Percentiles rank a stretch among this genome's conserved stretches.
Evolutionary conservation across 2,888 invertebrate genomes (phyloP).

Genomic region (Graphium colonna): DNA sequence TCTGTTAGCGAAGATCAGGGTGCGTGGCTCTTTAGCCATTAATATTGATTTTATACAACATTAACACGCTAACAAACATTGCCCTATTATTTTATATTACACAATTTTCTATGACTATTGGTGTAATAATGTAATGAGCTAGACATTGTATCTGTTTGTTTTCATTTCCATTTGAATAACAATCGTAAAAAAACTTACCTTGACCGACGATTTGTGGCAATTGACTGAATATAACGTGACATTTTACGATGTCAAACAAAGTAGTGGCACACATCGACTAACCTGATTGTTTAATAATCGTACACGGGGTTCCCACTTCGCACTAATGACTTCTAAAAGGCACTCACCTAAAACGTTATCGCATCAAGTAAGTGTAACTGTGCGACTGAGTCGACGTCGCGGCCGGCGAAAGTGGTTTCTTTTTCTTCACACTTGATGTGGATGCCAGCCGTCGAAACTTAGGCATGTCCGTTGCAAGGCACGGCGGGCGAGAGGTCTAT

Average conservation of each 20-base stretch:
- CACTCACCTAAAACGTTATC: constrained; percentile 78
- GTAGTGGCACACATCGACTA: constrained; percentile 26
- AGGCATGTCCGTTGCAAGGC: constrained; percentile 71
- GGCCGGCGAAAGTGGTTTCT: constrained; percentile 59
- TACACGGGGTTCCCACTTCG: constrained; percentile 41
- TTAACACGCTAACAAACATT: neutral
- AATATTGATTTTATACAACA: neutral
- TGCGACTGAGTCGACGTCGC: constrained; percentile 49
- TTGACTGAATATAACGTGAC: constrained; percentile 1
- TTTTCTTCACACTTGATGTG: constrained; percentile 75
- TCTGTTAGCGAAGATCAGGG: constrained; percentile 2
- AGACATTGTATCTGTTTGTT: neutral
- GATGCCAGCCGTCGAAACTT: constrained; percentile 63
- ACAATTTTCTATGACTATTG: no score
- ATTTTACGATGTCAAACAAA: constrained; percentile 20
- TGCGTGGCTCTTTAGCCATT: neutral
- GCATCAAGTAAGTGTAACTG: constrained; percentile 66
- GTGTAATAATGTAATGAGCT: no score
- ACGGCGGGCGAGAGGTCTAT: constrained; percentile 45
- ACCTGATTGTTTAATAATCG: constrained; percentile 35
- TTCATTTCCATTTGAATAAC: neutral
- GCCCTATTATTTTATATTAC: neutral
- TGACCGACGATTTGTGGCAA: constrained; percentile 8
- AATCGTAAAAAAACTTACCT: constrained; percentile 17
- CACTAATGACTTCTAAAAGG: constrained; percentile 51